Evolutionary conservation across 2,113 vertebrate species (phyloP).

Genomic region (Pseudonaja textilis): DNA sequence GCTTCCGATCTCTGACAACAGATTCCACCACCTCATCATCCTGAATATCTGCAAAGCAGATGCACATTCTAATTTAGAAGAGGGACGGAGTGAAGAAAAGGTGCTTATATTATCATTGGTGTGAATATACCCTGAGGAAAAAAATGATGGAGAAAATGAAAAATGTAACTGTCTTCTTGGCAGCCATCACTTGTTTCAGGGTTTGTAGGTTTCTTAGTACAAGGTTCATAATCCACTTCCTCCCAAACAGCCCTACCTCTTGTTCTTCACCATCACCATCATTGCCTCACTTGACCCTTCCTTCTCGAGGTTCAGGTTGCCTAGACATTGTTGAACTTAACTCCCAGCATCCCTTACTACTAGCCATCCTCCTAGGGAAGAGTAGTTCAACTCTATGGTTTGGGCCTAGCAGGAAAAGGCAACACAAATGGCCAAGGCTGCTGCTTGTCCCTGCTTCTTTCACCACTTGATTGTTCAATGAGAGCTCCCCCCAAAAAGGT

Average conservation of each 20-base stretch:
- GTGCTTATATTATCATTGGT: too few species aligned
- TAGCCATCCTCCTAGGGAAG: not conserved
- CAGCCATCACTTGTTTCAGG: not conserved
- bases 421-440: not conserved
- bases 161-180: not conserved
- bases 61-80: not conserved
- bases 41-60: conserved; percentile 73
- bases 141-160: not conserved
- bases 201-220: not conserved
- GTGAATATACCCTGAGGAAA: not conserved
- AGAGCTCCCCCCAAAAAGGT: not conserved
- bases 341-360: not conserved
- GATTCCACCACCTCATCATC: conserved; percentile 88
- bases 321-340: not conserved
- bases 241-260: not conserved
- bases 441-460: not conserved
- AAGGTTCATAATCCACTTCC: not conserved
- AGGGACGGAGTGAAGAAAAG: not conserved
- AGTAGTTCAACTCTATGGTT: not conserved
- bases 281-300: not conserved
- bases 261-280: not conserved
- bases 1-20: conserved; percentile 77
- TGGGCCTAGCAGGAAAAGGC: not conserved
- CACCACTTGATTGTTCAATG: not conserved
- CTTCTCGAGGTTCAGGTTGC: not conserved